phyloP scores from a whole-genome alignment of 2,797 vertebrate species.

The Channa striata region DNA sequence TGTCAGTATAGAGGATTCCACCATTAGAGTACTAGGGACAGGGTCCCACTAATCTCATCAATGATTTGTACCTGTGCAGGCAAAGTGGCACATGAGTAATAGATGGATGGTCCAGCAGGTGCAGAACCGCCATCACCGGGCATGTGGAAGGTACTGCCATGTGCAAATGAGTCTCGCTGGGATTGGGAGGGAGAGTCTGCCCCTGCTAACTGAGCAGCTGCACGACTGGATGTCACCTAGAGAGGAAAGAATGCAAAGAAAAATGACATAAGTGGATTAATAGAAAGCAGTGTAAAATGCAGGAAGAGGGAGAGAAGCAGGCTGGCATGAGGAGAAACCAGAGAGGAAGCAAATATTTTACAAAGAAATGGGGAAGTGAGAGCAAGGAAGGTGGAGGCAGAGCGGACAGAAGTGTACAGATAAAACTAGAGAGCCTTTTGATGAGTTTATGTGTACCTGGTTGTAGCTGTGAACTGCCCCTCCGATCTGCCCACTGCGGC shows the following conservation, averaged over 20 bases:
- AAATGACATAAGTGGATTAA: slow-evolving; percentile 8
- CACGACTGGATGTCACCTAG: slow-evolving; percentile 91
- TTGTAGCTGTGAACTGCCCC: slow-evolving; percentile 94
- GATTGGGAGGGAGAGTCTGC: slow-evolving; percentile 86
- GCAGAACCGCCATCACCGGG: slow-evolving; percentile 86
- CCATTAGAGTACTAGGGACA: neutral
- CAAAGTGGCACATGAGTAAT: slow-evolving; percentile 96
- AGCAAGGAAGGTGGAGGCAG: neutral
- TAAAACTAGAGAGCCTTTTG: slow-evolving; percentile 4
- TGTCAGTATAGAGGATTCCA: neutral
- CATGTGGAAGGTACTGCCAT: slow-evolving; percentile 95
- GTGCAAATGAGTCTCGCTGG: slow-evolving; percentile 92
- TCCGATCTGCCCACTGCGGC: slow-evolving; percentile 89
- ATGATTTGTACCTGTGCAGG: slow-evolving; percentile 86
- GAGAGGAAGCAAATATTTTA: neutral
- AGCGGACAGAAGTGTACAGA: neutral
- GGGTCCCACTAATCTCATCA: slow-evolving; percentile 3
- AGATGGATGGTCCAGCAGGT: slow-evolving; percentile 81
- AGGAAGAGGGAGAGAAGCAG: no score
- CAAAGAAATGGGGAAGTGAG: neutral
- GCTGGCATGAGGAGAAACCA: neutral
- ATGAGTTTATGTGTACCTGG: slow-evolving; percentile 84
- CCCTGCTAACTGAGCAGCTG: slow-evolving; percentile 86
- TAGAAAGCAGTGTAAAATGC: slow-evolving; percentile 14
- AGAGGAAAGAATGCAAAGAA: slow-evolving; percentile 25